These are phyloP conservation scores for Hemiprocne comata DNA, from an alignment of 2,113 vertebrate genomes.

Conservation along the genomic window DNA sequence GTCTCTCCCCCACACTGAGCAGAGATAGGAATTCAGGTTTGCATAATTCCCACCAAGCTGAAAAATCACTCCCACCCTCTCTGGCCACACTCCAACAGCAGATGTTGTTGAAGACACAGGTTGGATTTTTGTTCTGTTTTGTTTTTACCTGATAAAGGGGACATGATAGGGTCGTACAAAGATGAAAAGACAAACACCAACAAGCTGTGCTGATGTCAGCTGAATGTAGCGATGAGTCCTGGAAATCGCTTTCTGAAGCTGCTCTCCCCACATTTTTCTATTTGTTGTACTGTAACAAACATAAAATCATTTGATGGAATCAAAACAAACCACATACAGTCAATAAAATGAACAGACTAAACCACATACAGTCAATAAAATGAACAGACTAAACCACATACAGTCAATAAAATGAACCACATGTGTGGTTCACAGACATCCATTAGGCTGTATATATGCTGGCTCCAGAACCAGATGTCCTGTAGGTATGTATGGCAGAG, in stretches of 20 bases:
- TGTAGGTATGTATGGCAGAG: neutral
- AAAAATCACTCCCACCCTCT: neutral
- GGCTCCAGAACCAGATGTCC: neutral
- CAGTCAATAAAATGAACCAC: neutral
- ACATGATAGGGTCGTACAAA: constrained; percentile 82
- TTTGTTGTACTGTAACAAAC: constrained; percentile 80
- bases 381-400: neutral
- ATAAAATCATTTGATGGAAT: constrained; percentile 56
- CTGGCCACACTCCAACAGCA: neutral
- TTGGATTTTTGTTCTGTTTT: neutral
- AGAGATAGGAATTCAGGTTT: neutral
- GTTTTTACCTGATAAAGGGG: constrained; percentile 79
- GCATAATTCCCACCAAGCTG: neutral
- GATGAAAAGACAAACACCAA: constrained; percentile 84
- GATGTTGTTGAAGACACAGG: neutral
- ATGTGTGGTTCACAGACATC: neutral
- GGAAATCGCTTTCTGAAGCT: constrained; percentile 84
- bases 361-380: no score
- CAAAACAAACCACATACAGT: neutral
- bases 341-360: constrained; percentile 27
- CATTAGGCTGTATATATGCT: neutral
- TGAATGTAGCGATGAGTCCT: constrained; percentile 81
- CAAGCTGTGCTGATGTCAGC: constrained; percentile 81
- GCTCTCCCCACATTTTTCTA: constrained; percentile 83
- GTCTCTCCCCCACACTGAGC: no score